Conservation (phyloP, 2,888 invertebrate genomes). For the Margaritifera margaritifera region DNA sequence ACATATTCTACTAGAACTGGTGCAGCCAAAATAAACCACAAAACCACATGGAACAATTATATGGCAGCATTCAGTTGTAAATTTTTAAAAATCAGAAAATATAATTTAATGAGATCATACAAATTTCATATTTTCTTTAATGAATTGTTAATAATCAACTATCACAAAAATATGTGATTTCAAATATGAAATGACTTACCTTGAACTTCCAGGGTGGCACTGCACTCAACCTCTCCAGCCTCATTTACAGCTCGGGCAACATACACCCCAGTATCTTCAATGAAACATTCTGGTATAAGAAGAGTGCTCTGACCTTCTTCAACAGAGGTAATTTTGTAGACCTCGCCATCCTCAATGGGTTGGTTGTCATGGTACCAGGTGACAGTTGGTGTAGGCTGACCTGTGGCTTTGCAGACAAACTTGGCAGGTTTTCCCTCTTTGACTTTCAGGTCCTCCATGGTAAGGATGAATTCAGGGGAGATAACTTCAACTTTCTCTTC, state of each 20-base stretch:
- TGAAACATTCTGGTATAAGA: slow-evolving; percentile 66
- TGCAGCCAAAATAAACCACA: no score
- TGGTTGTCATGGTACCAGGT: slow-evolving; percentile 60
- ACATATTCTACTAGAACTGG: no score
- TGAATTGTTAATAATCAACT: no score
- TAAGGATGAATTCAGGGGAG: slow-evolving; percentile 39
- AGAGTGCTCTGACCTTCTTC: slow-evolving; percentile 61
- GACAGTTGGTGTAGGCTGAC: slow-evolving; percentile 58
- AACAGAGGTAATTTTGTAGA: slow-evolving; percentile 50
- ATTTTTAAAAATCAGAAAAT: no score
- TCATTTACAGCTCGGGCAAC: slow-evolving; percentile 83
- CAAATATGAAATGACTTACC: slow-evolving; percentile 32
- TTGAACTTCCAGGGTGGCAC: slow-evolving; percentile 62
- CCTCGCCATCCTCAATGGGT: slow-evolving; percentile 81
- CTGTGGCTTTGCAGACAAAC: slow-evolving; percentile 62
- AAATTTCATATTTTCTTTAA: no score
- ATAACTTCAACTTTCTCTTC: slow-evolving; percentile 17
- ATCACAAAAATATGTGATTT: no score
- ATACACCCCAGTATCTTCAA: slow-evolving; percentile 85
- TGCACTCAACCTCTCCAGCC: slow-evolving; percentile 79
- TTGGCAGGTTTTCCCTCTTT: slow-evolving; percentile 59
- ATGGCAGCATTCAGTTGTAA: no score
- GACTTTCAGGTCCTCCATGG: slow-evolving; percentile 48
- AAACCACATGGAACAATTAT: no score
- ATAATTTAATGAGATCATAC: no score